Evolutionary conservation across 2,113 vertebrate genomes (phyloP), one percentile per base, ranked within the genome.

Genomic region (Trochalopteron elliotii): DNA sequence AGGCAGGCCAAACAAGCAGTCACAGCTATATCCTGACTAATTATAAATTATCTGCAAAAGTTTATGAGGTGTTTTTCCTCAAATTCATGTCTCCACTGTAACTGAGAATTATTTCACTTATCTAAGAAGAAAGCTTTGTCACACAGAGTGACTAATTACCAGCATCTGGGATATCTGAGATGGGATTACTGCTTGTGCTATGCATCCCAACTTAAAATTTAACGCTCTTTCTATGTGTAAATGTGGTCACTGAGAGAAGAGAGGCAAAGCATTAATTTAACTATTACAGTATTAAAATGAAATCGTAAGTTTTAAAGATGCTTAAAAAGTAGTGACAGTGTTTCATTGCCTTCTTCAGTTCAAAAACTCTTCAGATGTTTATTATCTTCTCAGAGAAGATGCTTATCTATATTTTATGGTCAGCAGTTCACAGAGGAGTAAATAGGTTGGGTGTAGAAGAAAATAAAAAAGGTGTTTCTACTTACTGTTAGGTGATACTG

Each of bases 401-500:
- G 82, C 97, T 97, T 98, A 98, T 98, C 98, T 98, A 98, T 98
- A 98, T 98, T 98, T 98, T 98, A 98, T 98, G 98, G 98, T 98
- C 97, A 98, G 97, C 97, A 98, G 98, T 97, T 98, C 98, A 98
- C 97, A 98, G 98, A 98, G 95, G 97, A 98, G 97, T 98, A 98
- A 98, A 98, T 98, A 98, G 98, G 96, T 65, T 97, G 97, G 97
- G 97, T 98, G 97, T 96, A 97, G 96, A 96, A 98, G 98, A 98
- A 98, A 98, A 98, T 98, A 98, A 97, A 97, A 97, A 98, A 98
- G 95, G 98, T 98, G 97, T 98, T 98, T 98, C 96, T 98, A 98
- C 99, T 99, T 98, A 99, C 99, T 72, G 99, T 99, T 98, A 99
- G 98, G 98, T 99, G 99, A 98, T 99, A 99, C 98, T 99, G 99